Evolutionary conservation across 2,797 vertebrate genomes (phyloP).

Genomic region (Artibeus jamaicensis): DNA sequence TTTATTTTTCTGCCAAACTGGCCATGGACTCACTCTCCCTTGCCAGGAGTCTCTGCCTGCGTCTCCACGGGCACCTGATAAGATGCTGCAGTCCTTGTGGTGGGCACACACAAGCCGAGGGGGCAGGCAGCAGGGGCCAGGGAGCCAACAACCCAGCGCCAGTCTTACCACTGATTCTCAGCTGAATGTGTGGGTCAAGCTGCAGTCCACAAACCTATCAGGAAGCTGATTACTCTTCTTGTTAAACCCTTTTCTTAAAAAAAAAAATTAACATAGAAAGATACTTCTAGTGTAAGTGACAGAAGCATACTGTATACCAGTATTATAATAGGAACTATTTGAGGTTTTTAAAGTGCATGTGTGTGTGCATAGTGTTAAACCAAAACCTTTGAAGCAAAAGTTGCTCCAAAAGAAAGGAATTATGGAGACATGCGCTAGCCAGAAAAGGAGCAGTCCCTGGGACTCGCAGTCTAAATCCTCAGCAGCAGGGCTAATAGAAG

Average conservation of each 20-base stretch:
- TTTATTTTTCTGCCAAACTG: slow-evolving; percentile 37
- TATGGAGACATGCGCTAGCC: neutral
- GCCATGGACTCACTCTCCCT: neutral
- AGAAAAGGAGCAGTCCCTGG: neutral
- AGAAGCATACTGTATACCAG: neutral
- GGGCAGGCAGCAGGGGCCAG: neutral
- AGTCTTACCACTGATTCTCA: neutral
- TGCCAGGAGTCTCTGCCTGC: neutral
- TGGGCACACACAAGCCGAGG: neutral
- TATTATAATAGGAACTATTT: neutral
- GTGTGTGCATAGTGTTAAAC: neutral
- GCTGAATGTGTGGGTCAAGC: neutral
- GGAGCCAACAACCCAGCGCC: neutral
- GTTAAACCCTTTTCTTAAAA: neutral
- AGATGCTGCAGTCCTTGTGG: neutral
- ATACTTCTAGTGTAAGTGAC: neutral
- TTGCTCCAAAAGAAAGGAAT: neutral
- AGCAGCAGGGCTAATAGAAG: neutral
- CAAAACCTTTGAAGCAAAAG: neutral
- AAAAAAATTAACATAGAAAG: neutral
- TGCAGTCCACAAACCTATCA: neutral
- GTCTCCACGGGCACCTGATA: neutral
- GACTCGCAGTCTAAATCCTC: neutral
- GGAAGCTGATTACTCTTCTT: neutral
- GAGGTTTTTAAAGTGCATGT: neutral